These are phyloP conservation scores for Pandemis cinnamomeana DNA, from an alignment of 2,888 invertebrate genomes.

Conservation along the genomic window DNA sequence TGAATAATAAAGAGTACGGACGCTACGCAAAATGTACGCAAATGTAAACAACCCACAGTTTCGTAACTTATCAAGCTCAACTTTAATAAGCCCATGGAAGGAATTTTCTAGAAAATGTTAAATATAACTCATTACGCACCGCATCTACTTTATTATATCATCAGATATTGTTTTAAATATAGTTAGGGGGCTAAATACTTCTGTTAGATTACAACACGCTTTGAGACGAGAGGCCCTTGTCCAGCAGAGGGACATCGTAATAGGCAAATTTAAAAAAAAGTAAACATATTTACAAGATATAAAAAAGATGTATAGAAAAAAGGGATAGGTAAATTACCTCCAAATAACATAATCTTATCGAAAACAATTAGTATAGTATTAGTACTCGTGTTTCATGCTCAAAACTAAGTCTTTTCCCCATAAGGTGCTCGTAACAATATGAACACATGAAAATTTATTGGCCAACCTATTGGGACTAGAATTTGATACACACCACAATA, in stretches of 20 bases:
- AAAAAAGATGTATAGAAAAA: no score
- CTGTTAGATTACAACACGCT: no score
- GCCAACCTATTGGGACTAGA: not conserved
- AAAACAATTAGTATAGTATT: not conserved
- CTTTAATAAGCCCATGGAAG: conserved; percentile 6
- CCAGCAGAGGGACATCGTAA: no score
- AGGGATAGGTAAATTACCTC: not conserved
- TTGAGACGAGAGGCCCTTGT: no score
- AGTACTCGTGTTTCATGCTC: not conserved
- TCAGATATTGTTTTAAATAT: not conserved
- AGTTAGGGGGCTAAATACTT: no score
- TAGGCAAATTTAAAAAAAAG: no score
- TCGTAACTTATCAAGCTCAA: conserved; percentile 17
- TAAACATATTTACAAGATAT: no score
- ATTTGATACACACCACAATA: not conserved
- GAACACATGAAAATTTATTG: not conserved
- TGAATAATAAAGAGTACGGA: conserved; percentile 2
- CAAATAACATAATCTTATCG: not conserved
- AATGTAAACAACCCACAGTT: conserved; percentile 3
- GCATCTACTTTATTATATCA: conserved; percentile 7
- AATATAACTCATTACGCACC: conserved; percentile 2
- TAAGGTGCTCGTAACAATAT: not conserved
- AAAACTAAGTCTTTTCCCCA: not conserved
- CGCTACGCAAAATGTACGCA: conserved; percentile 7
- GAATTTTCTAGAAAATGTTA: conserved; percentile 18